A percentile compares a stretch with the other conserved stretches of the same genome.
Evolutionary conservation across 2,113 vertebrate species (phyloP).

Genomic region (Otus sunia): DNA sequence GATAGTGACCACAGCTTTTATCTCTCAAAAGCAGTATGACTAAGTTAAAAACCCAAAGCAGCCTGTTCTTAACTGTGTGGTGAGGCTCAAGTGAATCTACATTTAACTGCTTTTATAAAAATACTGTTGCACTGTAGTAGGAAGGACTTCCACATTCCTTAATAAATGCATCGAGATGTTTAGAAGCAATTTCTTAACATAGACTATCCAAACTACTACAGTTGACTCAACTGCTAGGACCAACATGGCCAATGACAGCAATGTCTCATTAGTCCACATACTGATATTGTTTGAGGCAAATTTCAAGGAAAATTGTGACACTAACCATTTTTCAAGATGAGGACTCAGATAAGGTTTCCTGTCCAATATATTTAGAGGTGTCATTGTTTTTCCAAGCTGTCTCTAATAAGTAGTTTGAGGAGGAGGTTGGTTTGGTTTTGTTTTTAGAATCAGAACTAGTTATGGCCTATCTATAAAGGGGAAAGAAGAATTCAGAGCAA

Average conservation of each 20-base stretch:
- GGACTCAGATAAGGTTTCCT: neutral
- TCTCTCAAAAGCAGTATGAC: neutral
- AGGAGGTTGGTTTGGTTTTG: neutral
- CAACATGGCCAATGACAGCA: accelerated
- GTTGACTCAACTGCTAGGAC: neutral
- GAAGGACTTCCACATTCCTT: neutral
- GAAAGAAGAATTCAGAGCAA: constrained; percentile 6
- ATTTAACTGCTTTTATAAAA: neutral
- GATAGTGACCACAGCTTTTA: neutral
- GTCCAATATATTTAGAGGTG: neutral
- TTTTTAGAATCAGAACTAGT: neutral
- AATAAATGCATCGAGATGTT: neutral
- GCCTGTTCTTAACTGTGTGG: accelerated
- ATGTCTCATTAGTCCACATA: neutral
- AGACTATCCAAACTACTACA: neutral
- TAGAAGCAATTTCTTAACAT: neutral
- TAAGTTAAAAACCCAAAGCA: neutral
- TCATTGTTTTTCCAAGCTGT: neutral
- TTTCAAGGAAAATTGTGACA: neutral
- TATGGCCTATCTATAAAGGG: neutral
- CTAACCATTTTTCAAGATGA: neutral
- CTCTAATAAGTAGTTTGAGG: neutral
- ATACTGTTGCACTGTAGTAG: neutral
- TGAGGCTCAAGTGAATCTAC: neutral
- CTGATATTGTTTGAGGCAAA: neutral